Base-by-base conservation (phyloP, 2,797 vertebrate genomes). In the Setipinna tenuifilis region DNA sequence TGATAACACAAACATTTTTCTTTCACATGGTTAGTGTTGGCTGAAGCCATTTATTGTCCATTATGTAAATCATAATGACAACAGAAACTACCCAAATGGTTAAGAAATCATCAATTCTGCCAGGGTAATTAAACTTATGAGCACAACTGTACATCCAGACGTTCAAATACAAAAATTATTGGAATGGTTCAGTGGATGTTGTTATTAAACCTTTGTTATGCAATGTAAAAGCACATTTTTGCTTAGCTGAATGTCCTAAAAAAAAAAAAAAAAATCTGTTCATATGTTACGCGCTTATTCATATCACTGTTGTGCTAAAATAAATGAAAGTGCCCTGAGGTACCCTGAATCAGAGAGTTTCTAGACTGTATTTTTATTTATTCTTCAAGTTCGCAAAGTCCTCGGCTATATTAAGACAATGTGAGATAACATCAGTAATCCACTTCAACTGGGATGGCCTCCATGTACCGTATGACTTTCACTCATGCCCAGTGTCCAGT, bases 401-500 rank as follows among this genome's bases (percentile, higher is more conserved):
- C 86, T 84, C 82, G 86, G 71, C 91, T 91, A 87, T 90, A 89
- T 86, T 88, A 88, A 89, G 87, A 85, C 50, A 62, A 19, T n/a
- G 82, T 61, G 14, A 84, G 87, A 92, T 91, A 88, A 88, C 16
- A 88, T 90, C 88, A 91, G 88, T 88, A 85, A 88, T 89, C 88
- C 84, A 46, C 83, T 84, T 86, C 57, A 85, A 75, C 85, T 83
- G 23, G 81, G 57, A 84, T 88, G 31, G 35, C 68, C 83, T 85
- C 68, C 71, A 80, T 89, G 89, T 54, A 9, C 50, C 46, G 46
- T 89, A 90, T 90, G 88, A 90, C 87, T 83, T 89, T 89, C 88
- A 88, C 88, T 89, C 87, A 86, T 87, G 46, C 81, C 86, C 85
- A 86, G 86, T 87, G 84, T 87, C 87, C 82, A 85, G 86, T 89